Base-by-base conservation (phyloP, 2,797 vertebrate genomes). In the Ambastaia sidthimunki region DNA sequence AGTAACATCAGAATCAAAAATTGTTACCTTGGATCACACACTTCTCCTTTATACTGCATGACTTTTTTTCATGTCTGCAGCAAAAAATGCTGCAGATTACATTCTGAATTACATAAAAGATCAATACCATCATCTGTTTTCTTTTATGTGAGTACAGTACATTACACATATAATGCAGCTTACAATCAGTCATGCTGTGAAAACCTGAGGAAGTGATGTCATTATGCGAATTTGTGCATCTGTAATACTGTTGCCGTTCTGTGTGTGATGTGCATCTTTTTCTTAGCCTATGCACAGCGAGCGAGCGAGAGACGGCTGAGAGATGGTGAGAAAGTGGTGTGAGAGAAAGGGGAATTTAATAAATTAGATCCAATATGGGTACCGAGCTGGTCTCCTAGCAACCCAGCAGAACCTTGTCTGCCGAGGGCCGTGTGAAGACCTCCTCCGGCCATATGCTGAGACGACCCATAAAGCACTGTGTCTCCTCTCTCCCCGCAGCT, bases 301-400 rank as follows among this genome's bases (percentile, higher is more conserved):
- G 84, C 71, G 80, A 83, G 82, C 57, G 88, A 88, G 57, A 47
- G 82, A 86, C 80, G 85, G 50, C n/a, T 83, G 83, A 85, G 82
- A 88, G 87, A 89, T 79, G 85, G 75, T 85, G 85, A 85, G 80
- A 84, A 89, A 87, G 86, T 83, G 76, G 21, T 54, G 6, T 66
- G 77, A 80, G 80, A 80, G 90, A 90, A 89, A 88, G 85, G 89
- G 86, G 91, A 92, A 92, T 93, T 92, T 91, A 90, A 93, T 93
- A 92, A 92, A 93, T 92, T 92, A 92, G 89, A 93, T 92, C 83
- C 87, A 88, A 89, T 88, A 82, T 90, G 91, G 90, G 91, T 88
- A 80, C 91, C 88, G 87, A 85, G 87, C 80, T 71, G 89, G 93
- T 94, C 87, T 91, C 93, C 92, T 94, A 94, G 93, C 93, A 94